phyloP scores from a whole-genome alignment of 2,888 invertebrate genomes.

The Cephus sareptanus region DNA sequence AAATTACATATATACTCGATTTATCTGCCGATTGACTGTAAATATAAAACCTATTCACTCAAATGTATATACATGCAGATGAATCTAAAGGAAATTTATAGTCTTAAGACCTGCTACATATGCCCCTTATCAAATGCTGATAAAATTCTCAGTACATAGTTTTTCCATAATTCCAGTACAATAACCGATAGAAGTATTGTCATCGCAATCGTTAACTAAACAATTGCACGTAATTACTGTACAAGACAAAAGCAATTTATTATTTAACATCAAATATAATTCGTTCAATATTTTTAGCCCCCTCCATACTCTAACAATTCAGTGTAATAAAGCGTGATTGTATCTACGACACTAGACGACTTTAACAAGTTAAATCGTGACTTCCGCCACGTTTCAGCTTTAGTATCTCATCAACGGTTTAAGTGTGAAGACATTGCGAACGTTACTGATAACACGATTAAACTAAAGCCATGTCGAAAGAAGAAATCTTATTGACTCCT shows the following conservation, averaged over 20 bases:
- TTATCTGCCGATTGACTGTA: no score
- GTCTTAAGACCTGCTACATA: background rate
- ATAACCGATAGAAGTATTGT: no score
- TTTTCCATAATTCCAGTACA: background rate
- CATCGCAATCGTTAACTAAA: background rate
- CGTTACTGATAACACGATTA: background rate
- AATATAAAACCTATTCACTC: no score
- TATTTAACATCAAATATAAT: background rate
- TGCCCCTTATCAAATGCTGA: background rate
- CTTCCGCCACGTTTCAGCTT: background rate
- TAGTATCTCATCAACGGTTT: background rate
- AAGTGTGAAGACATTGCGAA: background rate
- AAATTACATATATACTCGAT: no score
- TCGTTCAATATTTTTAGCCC: background rate
- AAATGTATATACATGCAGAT: background rate
- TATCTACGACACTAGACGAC: background rate
- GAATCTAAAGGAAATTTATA: background rate
- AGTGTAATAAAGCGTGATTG: background rate
- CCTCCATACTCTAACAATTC: background rate
- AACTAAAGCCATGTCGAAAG: background rate
- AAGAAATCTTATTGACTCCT: slow-evolving; percentile 63
- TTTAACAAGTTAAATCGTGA: background rate
- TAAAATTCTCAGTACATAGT: background rate
- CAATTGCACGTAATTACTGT: background rate
- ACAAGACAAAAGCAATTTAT: background rate